Conservation (phyloP, 2,113 vertebrate genomes). For the Gobio gobio region DNA sequence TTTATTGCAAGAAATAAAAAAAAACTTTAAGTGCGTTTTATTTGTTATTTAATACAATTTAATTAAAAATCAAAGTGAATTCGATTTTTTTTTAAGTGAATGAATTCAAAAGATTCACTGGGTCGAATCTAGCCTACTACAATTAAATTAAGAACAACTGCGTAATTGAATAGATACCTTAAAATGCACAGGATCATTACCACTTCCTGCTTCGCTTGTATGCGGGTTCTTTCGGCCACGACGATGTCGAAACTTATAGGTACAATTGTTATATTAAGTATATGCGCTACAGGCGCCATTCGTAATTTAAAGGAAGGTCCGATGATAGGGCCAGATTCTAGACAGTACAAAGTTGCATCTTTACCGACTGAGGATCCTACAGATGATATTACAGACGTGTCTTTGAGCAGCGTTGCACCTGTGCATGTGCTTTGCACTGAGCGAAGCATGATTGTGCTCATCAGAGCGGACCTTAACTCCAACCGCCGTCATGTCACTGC, state of each 20-base stretch:
- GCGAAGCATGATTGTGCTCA: slow-evolving; percentile 33
- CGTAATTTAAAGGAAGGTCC: slow-evolving; percentile 20
- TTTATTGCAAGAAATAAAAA: too few relatives aligned
- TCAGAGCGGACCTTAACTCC: slow-evolving; percentile 18
- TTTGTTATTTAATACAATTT: too few relatives aligned
- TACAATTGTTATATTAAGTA: background rate
- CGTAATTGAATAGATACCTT: background rate
- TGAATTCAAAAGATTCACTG: background rate
- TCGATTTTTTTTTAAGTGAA: too few relatives aligned
- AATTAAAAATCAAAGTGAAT: too few relatives aligned
- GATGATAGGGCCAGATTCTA: slow-evolving; percentile 24
- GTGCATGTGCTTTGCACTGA: slow-evolving; percentile 40
- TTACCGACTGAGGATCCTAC: background rate
- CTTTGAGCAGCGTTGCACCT: background rate
- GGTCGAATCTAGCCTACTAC: background rate
- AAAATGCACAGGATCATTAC: background rate
- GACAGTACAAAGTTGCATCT: background rate
- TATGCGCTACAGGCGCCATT: background rate
- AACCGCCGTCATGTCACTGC: slow-evolving; percentile 23
- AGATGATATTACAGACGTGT: background rate
- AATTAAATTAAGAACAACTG: background rate
- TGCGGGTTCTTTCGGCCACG: background rate
- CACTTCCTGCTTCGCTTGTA: background rate
- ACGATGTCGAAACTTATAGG: background rate
- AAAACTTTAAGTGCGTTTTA: too few relatives aligned